Evolutionary conservation across 2,888 invertebrate species (phyloP), one percentile per base, ranked within the genome.

Genomic region (Orthonevra nobilis): DNA sequence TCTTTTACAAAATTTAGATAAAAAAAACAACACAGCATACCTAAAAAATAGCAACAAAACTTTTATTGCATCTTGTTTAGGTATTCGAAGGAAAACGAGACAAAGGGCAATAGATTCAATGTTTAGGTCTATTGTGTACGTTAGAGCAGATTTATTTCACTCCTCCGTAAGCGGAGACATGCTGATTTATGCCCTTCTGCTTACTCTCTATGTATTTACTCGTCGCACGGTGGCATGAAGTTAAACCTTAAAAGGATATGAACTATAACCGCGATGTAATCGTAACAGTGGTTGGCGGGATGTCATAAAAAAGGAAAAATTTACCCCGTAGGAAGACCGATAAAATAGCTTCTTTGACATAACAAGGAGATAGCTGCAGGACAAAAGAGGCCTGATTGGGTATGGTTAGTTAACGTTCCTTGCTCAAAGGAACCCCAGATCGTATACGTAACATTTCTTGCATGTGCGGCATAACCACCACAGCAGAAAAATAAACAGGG

Each of bases 101-200:
- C 17, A 61, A 61, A 54, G 40, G 54, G 46, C 30, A 38, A 56
- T 30, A 36, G 28, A 44, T 56, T 23, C 17, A 56, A 30, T 64
- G 54, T 66, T 66, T 52, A 36, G 52, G 15, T 20, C 12, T 42
- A 32, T 48, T n/a, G n/a, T n/a, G n/a, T n/a, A n/a, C n/a, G n/a
- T n/a, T n/a, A n/a, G n/a, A n/a, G 48, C 48, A 12, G 48, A 19
- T 52, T 42, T 64, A 64, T 6, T 17, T 17, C 10, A 7, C 10
- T 15, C 14, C 32, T 34, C 9, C 26, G 26, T 52, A 23, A 23
- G 52, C 7, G 23, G 32, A 42, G 64, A 52, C 64, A 17, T 42
- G 32, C 30, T 44, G 54, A 66, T 66, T 66, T 46, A 66, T 54
- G 19, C 19, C 12, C n/a, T 17, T 30, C 3, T n/a, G 12, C 30